These are phyloP conservation scores for Seriola rivoliana DNA, from an alignment of 2,113 vertebrate genomes.

Conservation along the genomic window DNA sequence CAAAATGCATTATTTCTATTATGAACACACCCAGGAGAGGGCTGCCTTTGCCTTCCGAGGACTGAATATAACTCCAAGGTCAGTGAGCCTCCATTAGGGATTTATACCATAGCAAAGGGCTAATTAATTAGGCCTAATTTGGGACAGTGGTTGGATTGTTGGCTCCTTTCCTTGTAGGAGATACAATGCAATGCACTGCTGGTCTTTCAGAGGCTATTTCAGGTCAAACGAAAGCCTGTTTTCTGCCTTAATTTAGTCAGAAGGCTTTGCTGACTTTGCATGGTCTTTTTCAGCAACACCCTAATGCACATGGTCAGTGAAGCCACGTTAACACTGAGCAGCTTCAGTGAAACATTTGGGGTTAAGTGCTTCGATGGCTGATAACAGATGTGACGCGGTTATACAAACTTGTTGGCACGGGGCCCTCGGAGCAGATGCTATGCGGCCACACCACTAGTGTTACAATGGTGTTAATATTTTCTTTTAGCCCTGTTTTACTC, in stretches of 20 bases:
- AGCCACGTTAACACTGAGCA: background rate
- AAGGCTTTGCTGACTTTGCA: constrained; percentile 19
- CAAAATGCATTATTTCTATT: constrained; percentile 31
- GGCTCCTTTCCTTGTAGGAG: constrained; percentile 12
- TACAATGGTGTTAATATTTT: background rate
- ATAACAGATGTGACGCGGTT: background rate
- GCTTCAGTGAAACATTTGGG: constrained; percentile 1
- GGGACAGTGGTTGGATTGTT: constrained; percentile 60
- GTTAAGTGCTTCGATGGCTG: background rate
- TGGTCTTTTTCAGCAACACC: background rate
- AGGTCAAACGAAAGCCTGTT: constrained; percentile 26
- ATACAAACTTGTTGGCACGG: background rate
- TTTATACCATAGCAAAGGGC: constrained; percentile 60
- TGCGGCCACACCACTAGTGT: background rate
- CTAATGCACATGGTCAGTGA: background rate
- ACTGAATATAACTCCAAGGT: constrained; percentile 77
- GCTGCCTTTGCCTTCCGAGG: constrained; percentile 42
- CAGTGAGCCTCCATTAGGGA: constrained; percentile 58
- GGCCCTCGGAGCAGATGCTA: background rate
- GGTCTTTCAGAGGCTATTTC: constrained; percentile 32
- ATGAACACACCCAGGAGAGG: constrained; percentile 41
- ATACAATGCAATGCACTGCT: constrained; percentile 38
- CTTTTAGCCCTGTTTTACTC: background rate
- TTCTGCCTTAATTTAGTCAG: constrained; percentile 23
- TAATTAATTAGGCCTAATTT: constrained; percentile 77